Base-by-base conservation (phyloP, 2,888 invertebrate genomes). In the Endomychus coccineus region DNA sequence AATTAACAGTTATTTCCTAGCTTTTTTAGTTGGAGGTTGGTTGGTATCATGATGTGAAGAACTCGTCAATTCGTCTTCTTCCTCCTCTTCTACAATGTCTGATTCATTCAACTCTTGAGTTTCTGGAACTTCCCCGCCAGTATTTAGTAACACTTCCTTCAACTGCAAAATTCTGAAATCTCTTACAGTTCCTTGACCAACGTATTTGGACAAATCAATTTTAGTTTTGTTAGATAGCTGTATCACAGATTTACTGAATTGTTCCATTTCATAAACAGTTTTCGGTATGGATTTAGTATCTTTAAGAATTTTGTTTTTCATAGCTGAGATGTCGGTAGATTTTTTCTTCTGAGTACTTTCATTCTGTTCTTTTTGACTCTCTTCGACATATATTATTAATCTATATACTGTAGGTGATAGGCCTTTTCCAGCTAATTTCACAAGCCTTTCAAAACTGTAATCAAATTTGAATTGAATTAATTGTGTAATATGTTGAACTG, bases 271-370 rank as follows among this genome's bases (percentile, higher is more conserved):
- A 27, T 73, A 69, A 34, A 82, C 73, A 1, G 80, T 71, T 29
- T 74, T 71, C 5, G 82, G 82, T 49, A 81, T 77, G 12, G 71
- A 65, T 48, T 73, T 73, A 0, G 77, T 77, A 56, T 80, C 76
- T 17, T 71, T 70, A 25, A 77, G 58, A 29, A 78, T 72, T 57
- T 71, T 72, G 39, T 67, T 71, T 32, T 68, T 66, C 34, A 66
- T 42, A 10, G 52, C 45, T 29, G 45, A 48, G 9, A 58, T 43
- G 37, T 64, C 56, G 9, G 52, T 45, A 11, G 41, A 39, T 51
- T 54, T 62, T 44, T 60, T 65, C 34, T 56, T 62, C n/a, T 7
- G n/a, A 33, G 51, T 49, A 4, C 43, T 46, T 34, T 54, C 49
- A 9, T 45, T 48, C 22, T 56, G 59, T 40, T 53, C 51, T 25